Evolutionary conservation across 2,888 invertebrate genomes (phyloP).

Genomic region (Blera fallax): DNA sequence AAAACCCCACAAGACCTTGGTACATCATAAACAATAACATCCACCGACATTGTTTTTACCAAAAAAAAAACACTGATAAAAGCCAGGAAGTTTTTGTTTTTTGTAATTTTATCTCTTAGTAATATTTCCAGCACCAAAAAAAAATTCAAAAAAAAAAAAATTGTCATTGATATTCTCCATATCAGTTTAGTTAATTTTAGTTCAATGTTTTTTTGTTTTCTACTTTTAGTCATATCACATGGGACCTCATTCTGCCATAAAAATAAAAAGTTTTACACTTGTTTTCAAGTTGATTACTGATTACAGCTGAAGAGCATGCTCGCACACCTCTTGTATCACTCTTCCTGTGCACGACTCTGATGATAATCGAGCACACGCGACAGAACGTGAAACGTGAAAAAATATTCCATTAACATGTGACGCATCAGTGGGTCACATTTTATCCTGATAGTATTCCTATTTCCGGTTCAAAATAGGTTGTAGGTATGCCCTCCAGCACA

Average conservation of each 20-base stretch:
- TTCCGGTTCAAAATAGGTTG: background rate
- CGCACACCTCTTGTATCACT: constrained; percentile 3
- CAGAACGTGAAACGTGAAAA: constrained; percentile 15
- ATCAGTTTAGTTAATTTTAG: background rate
- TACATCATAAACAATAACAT: background rate
- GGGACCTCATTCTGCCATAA: background rate
- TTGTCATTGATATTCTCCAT: constrained; percentile 18
- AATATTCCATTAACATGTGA: background rate
- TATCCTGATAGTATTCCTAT: background rate
- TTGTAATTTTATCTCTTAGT: constrained; percentile 1
- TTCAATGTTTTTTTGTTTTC: constrained; percentile 12
- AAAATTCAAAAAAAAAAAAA: background rate
- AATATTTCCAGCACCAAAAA: background rate
- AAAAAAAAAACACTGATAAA: constrained; percentile 1
- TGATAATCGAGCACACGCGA: constrained; percentile 54
- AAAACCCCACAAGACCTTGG: constrained; percentile 24
- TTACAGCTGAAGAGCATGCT: background rate
- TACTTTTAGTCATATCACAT: constrained; percentile 13
- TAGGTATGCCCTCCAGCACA: background rate
- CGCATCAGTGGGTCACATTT: background rate
- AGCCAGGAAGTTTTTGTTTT: background rate
- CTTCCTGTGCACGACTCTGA: constrained; percentile 20
- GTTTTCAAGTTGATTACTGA: constrained; percentile 34
- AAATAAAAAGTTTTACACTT: constrained; percentile 5
- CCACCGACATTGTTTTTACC: background rate